Evolutionary conservation across 1,140 invertebrate species (phyloP), one percentile per base, ranked within the genome.

Genomic region (Philopotamus ludificatus): DNA sequence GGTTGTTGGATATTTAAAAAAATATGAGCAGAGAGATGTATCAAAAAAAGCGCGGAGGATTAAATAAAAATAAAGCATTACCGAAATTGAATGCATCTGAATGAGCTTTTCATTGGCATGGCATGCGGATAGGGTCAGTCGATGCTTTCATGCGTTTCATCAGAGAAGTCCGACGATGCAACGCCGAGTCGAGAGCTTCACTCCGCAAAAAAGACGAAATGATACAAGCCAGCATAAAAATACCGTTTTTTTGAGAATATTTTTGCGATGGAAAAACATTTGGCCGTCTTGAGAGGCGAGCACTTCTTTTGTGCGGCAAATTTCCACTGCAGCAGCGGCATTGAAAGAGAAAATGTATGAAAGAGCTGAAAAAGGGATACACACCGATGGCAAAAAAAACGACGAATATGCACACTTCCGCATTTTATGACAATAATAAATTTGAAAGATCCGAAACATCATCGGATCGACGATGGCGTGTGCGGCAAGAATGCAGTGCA

Each of bases 251-350:
- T 34, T 34, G 28, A 34, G 4, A 12, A 7, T 7, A 12, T 34
- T 34, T 34, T 34, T 34, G 25, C 53, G 18, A 21, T 21, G 16
- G 18, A 39, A 34, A 34, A 34, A 12, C 12, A 20, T 42, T n/a
- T 16, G 23, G n/a, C 15, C 58, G 41, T 60, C 42, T 47, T 50
- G 58, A 47, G 58, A 41, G 16, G 18, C 54, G 54, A 15, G 58
- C 28, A 18, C 25, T 41, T 21, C 58, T 26, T 60, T 41, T 50
- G 45, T 47, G 22, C 49, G 25, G 58, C 58, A 60, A 57, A 41
- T 42, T 57, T 41, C 15, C 34, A 57, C 54, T 28, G 54, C 12
- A 34, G 28, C 28, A 28, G 12, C 42, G 23, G 28, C 53, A 41
- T 53, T 25, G 50, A 53, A 4, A 12, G 12, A 34, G 28, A 34